These are phyloP conservation scores for Dicentrarchus labrax DNA, from an alignment of 2,113 vertebrate species.

Conservation along the genomic window DNA sequence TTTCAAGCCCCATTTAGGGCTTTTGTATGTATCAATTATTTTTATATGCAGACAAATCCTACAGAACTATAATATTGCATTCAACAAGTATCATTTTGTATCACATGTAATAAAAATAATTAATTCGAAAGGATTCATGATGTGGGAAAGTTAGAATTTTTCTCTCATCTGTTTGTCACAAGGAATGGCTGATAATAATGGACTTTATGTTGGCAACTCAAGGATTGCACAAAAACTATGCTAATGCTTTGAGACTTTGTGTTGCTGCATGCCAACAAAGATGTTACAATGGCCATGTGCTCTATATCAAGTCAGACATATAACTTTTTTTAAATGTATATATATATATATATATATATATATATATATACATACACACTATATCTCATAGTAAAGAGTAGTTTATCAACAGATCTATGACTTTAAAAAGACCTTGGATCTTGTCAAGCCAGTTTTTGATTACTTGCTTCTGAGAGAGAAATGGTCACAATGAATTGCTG, in stretches of 20 bases:
- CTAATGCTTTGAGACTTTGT: background rate
- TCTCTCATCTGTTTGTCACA: background rate
- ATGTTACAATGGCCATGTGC: background rate
- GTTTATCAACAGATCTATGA: background rate
- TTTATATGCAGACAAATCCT: constrained; percentile 59
- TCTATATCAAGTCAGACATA: background rate
- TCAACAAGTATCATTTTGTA: constrained; percentile 40
- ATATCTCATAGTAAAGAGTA: background rate
- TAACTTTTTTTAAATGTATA: background rate
- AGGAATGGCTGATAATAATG: background rate
- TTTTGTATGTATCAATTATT: constrained; percentile 69
- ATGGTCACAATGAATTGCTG: background rate
- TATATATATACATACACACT: background rate
- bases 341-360: no score
- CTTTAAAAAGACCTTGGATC: constrained; percentile 35
- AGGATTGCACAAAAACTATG: background rate
- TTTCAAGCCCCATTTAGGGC: constrained; percentile 70
- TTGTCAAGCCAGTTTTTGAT: background rate
- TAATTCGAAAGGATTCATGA: background rate
- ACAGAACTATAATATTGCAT: constrained; percentile 27
- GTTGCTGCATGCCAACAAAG: background rate
- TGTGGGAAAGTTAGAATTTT: background rate
- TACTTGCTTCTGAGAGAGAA: constrained; percentile 43
- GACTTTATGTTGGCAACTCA: background rate
- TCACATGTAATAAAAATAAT: background rate